phyloP scores from a whole-genome alignment of 2,113 vertebrate genomes.

The Drymodes brunneopygia region DNA sequence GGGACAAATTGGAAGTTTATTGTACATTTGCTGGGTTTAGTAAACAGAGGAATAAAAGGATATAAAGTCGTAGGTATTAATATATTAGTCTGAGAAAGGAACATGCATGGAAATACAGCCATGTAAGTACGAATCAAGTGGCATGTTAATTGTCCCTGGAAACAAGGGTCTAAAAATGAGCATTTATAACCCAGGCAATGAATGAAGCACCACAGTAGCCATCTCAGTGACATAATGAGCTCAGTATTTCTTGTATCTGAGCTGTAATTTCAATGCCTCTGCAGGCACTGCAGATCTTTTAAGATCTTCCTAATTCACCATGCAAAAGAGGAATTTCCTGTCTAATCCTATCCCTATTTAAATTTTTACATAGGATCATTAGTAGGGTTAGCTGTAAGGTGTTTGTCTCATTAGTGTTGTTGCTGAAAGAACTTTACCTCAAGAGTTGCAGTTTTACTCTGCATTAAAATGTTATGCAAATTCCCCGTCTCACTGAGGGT shows the following conservation, averaged over 20 bases:
- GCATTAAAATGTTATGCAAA: slow-evolving; percentile 25
- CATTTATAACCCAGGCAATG: background rate
- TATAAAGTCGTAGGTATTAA: background rate
- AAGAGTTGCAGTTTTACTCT: background rate
- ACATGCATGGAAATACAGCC: background rate
- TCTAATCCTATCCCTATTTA: slow-evolving; percentile 28
- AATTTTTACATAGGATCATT: slow-evolving; percentile 4
- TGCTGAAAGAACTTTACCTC: background rate
- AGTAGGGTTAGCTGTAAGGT: background rate
- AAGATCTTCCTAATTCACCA: background rate
- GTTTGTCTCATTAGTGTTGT: slow-evolving; percentile 3
- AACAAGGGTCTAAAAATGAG: background rate
- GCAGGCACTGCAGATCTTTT: background rate
- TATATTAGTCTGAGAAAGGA: background rate
- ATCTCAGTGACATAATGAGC: background rate
- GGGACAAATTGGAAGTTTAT: background rate
- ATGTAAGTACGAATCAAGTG: background rate
- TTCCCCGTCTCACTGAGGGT: background rate
- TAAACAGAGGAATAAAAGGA: background rate
- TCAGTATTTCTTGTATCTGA: background rate
- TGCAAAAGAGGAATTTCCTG: background rate
- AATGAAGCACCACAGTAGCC: background rate
- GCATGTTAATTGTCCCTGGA: background rate
- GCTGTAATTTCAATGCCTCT: background rate
- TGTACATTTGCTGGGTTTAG: background rate